A percentile compares a stretch with the other conserved stretches of the same genome.
These are phyloP conservation scores for Andrena trimmerana DNA, from an alignment of 2,888 invertebrate genomes.

Conservation along the genomic window DNA sequence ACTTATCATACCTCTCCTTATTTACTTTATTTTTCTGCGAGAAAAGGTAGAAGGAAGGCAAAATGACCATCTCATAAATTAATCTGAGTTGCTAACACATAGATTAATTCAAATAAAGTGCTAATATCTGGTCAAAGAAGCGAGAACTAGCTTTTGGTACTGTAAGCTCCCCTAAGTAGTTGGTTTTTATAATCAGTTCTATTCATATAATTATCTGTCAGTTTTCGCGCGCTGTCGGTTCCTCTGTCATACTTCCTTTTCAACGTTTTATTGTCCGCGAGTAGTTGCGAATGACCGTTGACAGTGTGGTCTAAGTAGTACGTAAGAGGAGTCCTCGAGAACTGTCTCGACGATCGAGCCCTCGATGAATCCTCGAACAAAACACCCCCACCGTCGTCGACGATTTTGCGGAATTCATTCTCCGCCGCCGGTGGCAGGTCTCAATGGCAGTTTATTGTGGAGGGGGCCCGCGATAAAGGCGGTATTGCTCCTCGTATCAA, in stretches of 20 bases:
- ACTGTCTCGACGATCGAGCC: not conserved
- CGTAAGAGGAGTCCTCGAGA: not conserved
- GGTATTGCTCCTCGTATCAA: constrained; percentile 7
- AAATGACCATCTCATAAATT: too few species aligned
- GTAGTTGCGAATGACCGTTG: not conserved
- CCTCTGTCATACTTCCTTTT: not conserved
- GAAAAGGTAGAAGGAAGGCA: too few species aligned
- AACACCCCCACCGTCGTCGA: not conserved
- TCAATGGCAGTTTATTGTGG: constrained; percentile 21
- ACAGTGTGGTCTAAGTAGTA: too few species aligned
- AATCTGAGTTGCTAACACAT: too few species aligned
- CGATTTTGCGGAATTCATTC: constrained; percentile 27
- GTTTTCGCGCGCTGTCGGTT: constrained; percentile 52
- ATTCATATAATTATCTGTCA: constrained; percentile 47
- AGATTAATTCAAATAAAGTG: too few species aligned
- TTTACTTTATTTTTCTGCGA: too few species aligned
- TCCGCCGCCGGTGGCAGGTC: not conserved
- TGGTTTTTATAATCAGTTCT: too few species aligned
- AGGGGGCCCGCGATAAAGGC: constrained; percentile 25
- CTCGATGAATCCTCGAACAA: not conserved
- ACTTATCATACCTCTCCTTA: too few species aligned
- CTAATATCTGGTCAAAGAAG: too few species aligned
- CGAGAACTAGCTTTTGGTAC: too few species aligned
- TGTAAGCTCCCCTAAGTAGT: too few species aligned
- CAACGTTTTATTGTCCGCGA: not conserved